These are phyloP conservation scores for Melieria crassipennis DNA, from an alignment of 2,888 invertebrate species.

Conservation along the genomic window DNA sequence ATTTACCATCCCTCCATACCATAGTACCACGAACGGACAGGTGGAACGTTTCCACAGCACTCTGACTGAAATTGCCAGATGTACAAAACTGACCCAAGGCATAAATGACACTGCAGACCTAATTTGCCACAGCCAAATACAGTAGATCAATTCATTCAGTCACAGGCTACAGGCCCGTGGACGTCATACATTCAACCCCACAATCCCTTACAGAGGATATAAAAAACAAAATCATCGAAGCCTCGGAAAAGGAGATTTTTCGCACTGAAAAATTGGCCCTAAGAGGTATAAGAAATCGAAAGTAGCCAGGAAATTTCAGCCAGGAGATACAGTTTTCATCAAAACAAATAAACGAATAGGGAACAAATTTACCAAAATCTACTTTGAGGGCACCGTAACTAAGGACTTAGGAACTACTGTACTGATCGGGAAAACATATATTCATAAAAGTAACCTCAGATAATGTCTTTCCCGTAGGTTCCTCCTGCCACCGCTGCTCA, in stretches of 20 bases:
- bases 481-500: too few species aligned
- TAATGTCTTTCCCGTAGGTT: neutral
- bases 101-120: constrained; percentile 19
- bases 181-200: neutral
- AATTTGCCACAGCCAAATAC: constrained; percentile 28
- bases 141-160: constrained; percentile 34
- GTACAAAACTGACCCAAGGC: constrained; percentile 22
- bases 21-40: constrained; percentile 26
- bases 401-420: constrained; percentile 16
- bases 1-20: neutral
- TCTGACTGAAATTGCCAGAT: constrained; percentile 29
- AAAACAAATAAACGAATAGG: constrained; percentile 24
- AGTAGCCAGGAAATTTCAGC: neutral
- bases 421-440: neutral
- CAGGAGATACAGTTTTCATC: constrained; percentile 21
- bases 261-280: too few species aligned
- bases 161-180: constrained; percentile 11
- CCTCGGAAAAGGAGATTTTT: too few species aligned
- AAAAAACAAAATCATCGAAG: too few species aligned
- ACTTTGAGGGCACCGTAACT: constrained; percentile 8
- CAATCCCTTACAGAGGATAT: neutral
- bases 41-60: constrained; percentile 22
- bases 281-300: too few species aligned
- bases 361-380: constrained; percentile 30
- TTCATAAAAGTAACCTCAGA: neutral